Base-by-base conservation (phyloP, 2,797 vertebrate species). In the Argya squamiceps region DNA sequence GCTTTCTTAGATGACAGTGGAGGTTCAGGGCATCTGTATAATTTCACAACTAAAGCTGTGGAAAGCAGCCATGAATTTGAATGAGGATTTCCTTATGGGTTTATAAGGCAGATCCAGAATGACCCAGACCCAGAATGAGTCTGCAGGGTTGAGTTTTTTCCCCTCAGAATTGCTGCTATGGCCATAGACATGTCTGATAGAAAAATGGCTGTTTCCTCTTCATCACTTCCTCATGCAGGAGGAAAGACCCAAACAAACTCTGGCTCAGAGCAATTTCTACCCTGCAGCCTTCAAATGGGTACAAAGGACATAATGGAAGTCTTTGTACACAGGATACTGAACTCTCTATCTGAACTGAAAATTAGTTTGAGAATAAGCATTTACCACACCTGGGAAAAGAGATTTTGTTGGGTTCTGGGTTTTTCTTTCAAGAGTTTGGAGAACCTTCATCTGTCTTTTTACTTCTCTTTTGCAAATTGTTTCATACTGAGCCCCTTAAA, bases 331-430 rank as follows among this genome's bases (percentile, higher is more conserved):
- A 71, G 37, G 44, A 44, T 34, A n/a, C 21, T 52, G 50, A 71
- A 41, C 22, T 75, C 43, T 65, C 5, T 58, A 71, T 37, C 13
- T 15, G 37, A 37, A 12, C 30, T 41, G 30, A 78, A 77, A 77
- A 91, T 76, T 36, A 84, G 24, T 62, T 76, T 88, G 43, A 85
- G 29, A 53, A 83, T 80, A 78, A 67, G 3, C 24, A 71, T 71
- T 86, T 80, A 50, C 20, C 1, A 15, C 22, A 53, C 34, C 24
- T 37, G 43, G 53, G 23, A 74, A 92, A 84, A 67, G 11, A 83
- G 9, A 81, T 47, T 59, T 50, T 32, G 5, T 29, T 77, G 7
- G 0, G 2, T 0, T 63, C 60, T 5, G 9, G 11, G 4, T 5
- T 23, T 84, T 78, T 87, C 49, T 56, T 84, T 67, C 47, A 52